Conservation (phyloP, 2,888 invertebrate species). For the Chouioia cunea region DNA sequence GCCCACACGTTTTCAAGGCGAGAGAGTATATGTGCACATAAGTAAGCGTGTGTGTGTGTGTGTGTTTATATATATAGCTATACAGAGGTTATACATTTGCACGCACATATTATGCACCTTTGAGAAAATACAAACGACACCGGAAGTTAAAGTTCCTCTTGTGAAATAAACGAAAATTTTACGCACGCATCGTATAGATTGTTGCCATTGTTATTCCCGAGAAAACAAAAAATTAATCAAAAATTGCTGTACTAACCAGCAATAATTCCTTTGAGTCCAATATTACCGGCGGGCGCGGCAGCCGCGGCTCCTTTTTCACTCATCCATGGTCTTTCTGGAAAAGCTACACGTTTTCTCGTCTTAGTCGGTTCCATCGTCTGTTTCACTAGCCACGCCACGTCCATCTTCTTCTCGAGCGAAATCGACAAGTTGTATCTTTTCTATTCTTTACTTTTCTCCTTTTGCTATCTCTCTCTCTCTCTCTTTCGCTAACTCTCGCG, state of each 20-base stretch:
- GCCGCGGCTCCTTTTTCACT: slow-evolving; percentile 78
- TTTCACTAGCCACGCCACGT: slow-evolving; percentile 53
- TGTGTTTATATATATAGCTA: no score
- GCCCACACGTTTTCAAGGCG: no score
- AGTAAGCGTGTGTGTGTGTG: no score
- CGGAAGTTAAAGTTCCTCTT: no score
- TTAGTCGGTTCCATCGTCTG: slow-evolving; percentile 15
- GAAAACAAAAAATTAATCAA: background rate
- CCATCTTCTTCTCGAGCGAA: slow-evolving; percentile 54
- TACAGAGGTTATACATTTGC: slow-evolving; percentile 1
- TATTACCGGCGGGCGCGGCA: slow-evolving; percentile 71
- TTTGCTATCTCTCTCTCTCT: no score
- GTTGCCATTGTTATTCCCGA: no score
- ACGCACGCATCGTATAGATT: no score
- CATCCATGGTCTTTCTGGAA: slow-evolving; percentile 80
- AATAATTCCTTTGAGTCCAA: slow-evolving; percentile 91
- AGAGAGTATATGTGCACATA: no score
- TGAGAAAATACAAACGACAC: background rate
- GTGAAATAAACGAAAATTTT: no score
- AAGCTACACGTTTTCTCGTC: slow-evolving; percentile 50
- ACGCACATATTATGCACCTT: background rate
- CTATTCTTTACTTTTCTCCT: slow-evolving; percentile 5
- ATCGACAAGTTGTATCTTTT: no score
- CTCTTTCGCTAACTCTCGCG: slow-evolving; percentile 21
- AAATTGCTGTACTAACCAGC: slow-evolving; percentile 74